Evolutionary conservation across 2,797 vertebrate species (phyloP).

Genomic region (Myotis findleyi): DNA sequence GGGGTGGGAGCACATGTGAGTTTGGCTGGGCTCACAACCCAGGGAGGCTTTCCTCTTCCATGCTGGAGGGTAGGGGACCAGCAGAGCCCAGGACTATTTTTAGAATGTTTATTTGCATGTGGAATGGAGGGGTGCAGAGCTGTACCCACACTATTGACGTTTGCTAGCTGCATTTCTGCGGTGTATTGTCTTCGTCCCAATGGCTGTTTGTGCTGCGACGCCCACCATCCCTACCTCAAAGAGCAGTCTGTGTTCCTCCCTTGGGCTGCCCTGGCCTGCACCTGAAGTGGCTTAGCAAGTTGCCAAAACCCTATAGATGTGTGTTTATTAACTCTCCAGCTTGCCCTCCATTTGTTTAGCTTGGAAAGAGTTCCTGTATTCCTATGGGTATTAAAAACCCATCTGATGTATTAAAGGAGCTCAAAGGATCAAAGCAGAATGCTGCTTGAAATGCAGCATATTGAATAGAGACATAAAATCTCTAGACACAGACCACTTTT

Average conservation of each 20-base stretch:
- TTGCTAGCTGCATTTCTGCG: slow-evolving; percentile 61
- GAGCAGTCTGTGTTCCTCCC: slow-evolving; percentile 72
- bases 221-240: slow-evolving; percentile 63
- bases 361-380: slow-evolving; percentile 79
- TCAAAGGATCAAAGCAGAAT: slow-evolving; percentile 78
- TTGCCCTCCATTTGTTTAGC: slow-evolving; percentile 80
- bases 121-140: slow-evolving; percentile 45
- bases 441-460: slow-evolving; percentile 69
- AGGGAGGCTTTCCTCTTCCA: slow-evolving; percentile 76
- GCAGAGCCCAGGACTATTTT: slow-evolving; percentile 74
- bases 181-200: slow-evolving; percentile 55
- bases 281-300: slow-evolving; percentile 78
- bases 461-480: slow-evolving; percentile 63
- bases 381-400: slow-evolving; percentile 77
- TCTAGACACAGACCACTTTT: slow-evolving; percentile 66
- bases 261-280: slow-evolving; percentile 59
- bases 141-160: slow-evolving; percentile 14
- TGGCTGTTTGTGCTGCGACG: slow-evolving; percentile 13
- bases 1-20: slow-evolving; percentile 51
- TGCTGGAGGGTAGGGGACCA: slow-evolving; percentile 69
- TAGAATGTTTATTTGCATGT: slow-evolving; percentile 74
- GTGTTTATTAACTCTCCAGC: slow-evolving; percentile 77
- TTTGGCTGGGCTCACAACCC: slow-evolving; percentile 47
- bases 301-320: slow-evolving; percentile 76
- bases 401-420: slow-evolving; percentile 79